Base-by-base conservation (phyloP, 1,140 invertebrate species). In the Drosophila nikananu region DNA sequence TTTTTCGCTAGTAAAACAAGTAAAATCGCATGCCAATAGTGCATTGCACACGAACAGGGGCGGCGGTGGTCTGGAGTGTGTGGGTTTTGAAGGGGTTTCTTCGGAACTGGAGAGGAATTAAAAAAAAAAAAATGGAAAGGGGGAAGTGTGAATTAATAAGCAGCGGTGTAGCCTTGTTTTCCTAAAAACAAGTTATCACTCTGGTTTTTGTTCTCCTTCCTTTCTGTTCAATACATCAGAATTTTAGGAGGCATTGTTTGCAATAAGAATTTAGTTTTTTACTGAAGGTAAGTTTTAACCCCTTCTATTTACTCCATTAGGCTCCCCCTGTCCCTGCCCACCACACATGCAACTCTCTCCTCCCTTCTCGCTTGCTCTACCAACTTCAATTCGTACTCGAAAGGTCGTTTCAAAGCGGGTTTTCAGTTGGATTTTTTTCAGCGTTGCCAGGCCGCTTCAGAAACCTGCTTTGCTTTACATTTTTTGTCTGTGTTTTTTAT, bases 331-430 rank as follows among this genome's bases (percentile, higher is more conserved):
- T 23, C 63, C 60, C 80, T 83, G 63, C 27, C 21, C 70, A 39
- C 81, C 35, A 23, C 27, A 49, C 46, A 51, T 71, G 70, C 60
- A 77, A 58, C 61, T 66, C 71, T 52, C 67, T 48, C 19, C 48
- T 46, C 37, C 52, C 55, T 35, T 59, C 32, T 17, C n/a, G 27
- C 61, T 42, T 30, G 41, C 54, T 49, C 46, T 49, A 41, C 39
- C 58, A 57, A 61, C 58, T 63, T 41, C 64, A 32, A 49, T 89
- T 71, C 91, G 91, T 92, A 92, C 91, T 92, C 91, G 91, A 92
- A 92, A 92, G 91, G 91, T 92, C 91, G 91, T 92, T 92, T 92
- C 91, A 92, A 92, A 92, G 81, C 91, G 86, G 91, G 83, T 91
- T 92, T 74, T 74, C 21, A 55, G 37, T 60, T 60, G 37, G 21